Evolutionary conservation across 2,888 invertebrate genomes (phyloP).

Genomic region (Notocelia uddmanniana): DNA sequence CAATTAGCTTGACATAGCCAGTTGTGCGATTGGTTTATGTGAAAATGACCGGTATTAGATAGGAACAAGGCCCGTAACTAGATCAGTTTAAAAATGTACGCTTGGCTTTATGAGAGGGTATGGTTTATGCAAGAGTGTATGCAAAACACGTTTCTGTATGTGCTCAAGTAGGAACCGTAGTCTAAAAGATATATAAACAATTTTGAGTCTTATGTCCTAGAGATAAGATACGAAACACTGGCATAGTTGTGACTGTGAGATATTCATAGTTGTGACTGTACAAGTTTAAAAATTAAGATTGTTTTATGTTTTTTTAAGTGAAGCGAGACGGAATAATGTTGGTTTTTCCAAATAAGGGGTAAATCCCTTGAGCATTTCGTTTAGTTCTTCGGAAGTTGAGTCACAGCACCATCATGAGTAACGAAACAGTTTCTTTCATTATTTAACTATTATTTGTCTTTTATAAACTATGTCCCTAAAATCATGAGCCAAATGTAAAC

Average conservation of each 20-base stretch:
- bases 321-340: neutral
- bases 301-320: neutral
- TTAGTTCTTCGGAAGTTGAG: neutral
- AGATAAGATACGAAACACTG: neutral
- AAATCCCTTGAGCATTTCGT: neutral
- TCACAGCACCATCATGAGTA: no score
- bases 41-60: conserved; percentile 18
- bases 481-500: no score
- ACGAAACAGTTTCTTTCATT: no score
- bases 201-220: neutral
- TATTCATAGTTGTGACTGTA: neutral
- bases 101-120: conserved; percentile 20
- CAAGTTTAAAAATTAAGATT: neutral
- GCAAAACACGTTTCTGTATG: conserved; percentile 41
- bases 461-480: no score
- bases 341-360: neutral
- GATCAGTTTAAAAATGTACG: conserved; percentile 6
- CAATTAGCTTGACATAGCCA: conserved; percentile 22
- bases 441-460: no score
- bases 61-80: conserved; percentile 15
- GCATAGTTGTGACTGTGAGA: neutral
- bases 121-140: conserved; percentile 36
- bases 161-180: conserved; percentile 3
- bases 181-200: neutral
- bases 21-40: neutral